Conservation (phyloP, 1,140 invertebrate species). For the Drosophila bipectinata region DNA sequence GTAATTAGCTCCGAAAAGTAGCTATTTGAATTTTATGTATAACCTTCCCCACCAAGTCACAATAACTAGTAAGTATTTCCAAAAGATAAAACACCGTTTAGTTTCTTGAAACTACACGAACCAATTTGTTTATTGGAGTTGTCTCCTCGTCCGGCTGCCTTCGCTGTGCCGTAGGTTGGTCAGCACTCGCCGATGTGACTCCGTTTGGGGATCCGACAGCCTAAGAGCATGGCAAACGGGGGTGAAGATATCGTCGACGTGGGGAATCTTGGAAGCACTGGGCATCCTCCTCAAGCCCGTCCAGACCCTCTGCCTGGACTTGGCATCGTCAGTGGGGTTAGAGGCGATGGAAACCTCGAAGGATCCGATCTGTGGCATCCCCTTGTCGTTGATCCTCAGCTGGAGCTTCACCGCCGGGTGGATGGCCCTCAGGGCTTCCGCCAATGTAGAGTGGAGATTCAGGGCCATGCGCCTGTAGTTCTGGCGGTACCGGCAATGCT, state of each 20-base stretch:
- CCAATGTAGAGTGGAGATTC: conserved; percentile 46
- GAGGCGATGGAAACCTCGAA: conserved; percentile 61
- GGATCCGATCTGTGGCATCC: conserved; percentile 46
- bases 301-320: conserved; percentile 51
- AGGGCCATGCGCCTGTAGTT: conserved; percentile 40
- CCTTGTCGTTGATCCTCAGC: conserved; percentile 54
- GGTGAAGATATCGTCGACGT: conserved; percentile 57
- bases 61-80: no score
- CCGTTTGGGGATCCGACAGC: conserved; percentile 29
- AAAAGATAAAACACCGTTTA: no score
- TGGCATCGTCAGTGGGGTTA: conserved; percentile 16
- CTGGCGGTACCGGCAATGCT: conserved; percentile 48
- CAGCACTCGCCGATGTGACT: conserved; percentile 18
- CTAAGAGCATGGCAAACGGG: conserved; percentile 40
- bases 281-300: conserved; percentile 64
- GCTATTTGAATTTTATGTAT: neutral
- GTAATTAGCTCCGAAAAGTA: neutral
- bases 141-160: neutral
- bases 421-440: conserved; percentile 40
- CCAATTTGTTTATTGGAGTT: neutral
- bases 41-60: no score
- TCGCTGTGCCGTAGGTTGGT: conserved; percentile 21
- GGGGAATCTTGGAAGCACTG: conserved; percentile 60
- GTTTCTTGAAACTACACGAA: neutral
- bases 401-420: conserved; percentile 53